phyloP scores from a whole-genome alignment of 2,797 vertebrate genomes.

The Lepus oiostolus region DNA sequence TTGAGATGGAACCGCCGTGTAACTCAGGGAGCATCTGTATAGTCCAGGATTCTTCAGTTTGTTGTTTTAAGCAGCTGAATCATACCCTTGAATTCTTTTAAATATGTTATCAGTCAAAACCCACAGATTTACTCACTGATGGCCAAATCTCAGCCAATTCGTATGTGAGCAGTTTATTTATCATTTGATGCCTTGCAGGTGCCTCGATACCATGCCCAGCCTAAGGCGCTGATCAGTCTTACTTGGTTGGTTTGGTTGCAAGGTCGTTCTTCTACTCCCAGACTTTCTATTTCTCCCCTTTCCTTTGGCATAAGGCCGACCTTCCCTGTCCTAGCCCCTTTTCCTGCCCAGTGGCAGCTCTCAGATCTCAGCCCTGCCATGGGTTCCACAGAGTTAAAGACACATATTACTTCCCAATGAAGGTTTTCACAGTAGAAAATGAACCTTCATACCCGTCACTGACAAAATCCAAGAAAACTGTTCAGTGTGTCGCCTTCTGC shows the following conservation, averaged over 20 bases:
- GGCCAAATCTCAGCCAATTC: not conserved
- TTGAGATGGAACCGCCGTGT: not conserved
- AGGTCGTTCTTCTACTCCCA: not conserved
- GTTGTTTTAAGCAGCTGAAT: slow-evolving; percentile 22
- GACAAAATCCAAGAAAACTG: not conserved
- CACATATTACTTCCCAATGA: not conserved
- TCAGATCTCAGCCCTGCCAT: not conserved
- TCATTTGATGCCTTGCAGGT: not conserved
- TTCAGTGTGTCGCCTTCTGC: not conserved
- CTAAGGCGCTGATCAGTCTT: not conserved
- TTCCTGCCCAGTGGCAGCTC: not conserved
- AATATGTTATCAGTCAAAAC: not conserved
- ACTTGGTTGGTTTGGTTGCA: not conserved
- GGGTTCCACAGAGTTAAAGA: not conserved
- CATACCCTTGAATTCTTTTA: not conserved
- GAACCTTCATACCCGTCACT: not conserved
- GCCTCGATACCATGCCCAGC: rapidly evolving
- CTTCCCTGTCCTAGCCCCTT: not conserved
- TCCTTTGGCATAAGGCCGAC: not conserved
- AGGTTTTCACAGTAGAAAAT: not conserved
- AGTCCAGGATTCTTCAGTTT: not conserved
- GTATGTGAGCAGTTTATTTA: not conserved
- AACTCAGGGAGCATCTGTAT: not conserved
- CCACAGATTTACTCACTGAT: not conserved
- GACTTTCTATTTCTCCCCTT: not conserved